Evolutionary conservation across 1,140 invertebrate genomes (phyloP).

Genomic region (Adoxophyes honmai): DNA sequence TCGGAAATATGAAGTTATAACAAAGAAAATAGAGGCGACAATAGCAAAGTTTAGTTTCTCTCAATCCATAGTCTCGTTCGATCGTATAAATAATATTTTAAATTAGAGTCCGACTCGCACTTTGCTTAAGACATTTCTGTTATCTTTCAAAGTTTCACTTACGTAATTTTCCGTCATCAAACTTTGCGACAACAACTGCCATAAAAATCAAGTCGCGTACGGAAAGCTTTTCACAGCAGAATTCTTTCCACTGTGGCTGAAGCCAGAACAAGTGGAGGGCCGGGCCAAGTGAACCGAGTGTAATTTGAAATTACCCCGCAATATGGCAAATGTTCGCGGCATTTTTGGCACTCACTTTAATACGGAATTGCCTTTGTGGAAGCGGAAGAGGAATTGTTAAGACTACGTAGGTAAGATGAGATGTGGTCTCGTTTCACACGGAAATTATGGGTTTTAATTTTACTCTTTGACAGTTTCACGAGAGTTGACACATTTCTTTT

Average conservation of each 20-base stretch:
- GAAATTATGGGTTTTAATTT: conserved; percentile 8
- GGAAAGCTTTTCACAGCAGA: not conserved
- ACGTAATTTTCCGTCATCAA: too few relatives aligned
- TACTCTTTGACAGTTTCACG: conserved; percentile 3
- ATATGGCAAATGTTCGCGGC: conserved; percentile 22
- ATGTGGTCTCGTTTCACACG: not conserved
- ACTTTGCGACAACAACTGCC: too few relatives aligned
- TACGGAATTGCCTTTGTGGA: conserved; percentile 31
- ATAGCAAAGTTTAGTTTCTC: too few relatives aligned
- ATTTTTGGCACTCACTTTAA: conserved; percentile 48
- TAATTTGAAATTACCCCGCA: conserved; percentile 60
- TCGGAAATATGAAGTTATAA: too few relatives aligned
- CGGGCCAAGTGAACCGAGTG: conserved; percentile 41
- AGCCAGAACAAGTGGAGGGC: conserved; percentile 26
- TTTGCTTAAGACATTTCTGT: too few relatives aligned
- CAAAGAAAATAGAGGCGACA: too few relatives aligned
- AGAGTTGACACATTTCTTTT: not conserved
- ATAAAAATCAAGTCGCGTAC: too few relatives aligned
- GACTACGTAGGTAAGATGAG: conserved; percentile 5
- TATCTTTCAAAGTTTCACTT: too few relatives aligned
- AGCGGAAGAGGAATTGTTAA: conserved; percentile 11
- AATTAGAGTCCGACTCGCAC: too few relatives aligned
- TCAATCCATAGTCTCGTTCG: too few relatives aligned
- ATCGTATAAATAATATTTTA: too few relatives aligned
- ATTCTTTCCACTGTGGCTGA: conserved; percentile 9